Evolutionary conservation across 1,140 invertebrate species (phyloP).

Genomic region (Drosophila nasuta): DNA sequence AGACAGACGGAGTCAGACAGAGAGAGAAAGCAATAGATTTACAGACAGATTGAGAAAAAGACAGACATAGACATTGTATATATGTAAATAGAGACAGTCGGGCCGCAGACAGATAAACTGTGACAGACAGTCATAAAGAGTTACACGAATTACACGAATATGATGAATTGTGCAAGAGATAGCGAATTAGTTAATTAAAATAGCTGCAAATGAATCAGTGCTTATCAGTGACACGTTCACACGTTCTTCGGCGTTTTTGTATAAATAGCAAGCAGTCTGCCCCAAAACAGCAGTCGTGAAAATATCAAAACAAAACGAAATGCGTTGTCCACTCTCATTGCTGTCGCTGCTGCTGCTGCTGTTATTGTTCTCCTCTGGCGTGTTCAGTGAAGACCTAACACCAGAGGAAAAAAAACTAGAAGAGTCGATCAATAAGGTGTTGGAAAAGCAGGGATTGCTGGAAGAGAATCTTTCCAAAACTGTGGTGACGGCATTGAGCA

Average conservation of each 20-base stretch:
- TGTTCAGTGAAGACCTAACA: no score
- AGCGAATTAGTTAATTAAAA: conserved; percentile 32
- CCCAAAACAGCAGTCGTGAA: background rate
- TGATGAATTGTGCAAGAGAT: background rate
- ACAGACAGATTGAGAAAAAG: background rate
- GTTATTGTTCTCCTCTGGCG: background rate
- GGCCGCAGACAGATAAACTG: background rate
- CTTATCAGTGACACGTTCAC: conserved; percentile 21
- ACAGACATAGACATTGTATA: background rate
- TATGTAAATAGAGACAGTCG: no score
- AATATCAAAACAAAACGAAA: background rate
- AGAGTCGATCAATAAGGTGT: no score
- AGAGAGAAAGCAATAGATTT: no score
- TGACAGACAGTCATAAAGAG: background rate
- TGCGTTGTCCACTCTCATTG: conserved; percentile 11
- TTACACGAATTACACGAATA: background rate
- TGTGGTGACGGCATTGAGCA: background rate
- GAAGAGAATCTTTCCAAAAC: background rate
- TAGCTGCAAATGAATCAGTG: conserved; percentile 27
- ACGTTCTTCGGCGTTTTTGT: background rate
- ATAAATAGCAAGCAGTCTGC: conserved; percentile 14
- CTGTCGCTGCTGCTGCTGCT: conserved; percentile 2
- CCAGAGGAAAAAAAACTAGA: no score
- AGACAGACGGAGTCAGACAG: no score
- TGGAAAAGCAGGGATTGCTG: background rate